A percentile compares a stretch with the other conserved stretches of the same genome.
Conservation (phyloP, 2,888 invertebrate genomes). For the Drosophila macrospina region DNA sequence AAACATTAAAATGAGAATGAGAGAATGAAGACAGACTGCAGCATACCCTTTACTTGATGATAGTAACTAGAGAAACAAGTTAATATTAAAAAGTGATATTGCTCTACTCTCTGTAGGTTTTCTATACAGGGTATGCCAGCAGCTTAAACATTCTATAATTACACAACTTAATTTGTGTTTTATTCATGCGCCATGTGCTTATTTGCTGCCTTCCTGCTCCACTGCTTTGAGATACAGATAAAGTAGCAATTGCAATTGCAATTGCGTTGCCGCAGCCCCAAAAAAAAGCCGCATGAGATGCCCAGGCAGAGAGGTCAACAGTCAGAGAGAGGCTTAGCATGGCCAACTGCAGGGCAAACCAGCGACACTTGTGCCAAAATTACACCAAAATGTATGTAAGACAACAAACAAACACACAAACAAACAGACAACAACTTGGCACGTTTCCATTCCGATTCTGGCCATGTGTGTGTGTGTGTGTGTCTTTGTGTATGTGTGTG, state of each 20-base stretch:
- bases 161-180: constrained; percentile 51
- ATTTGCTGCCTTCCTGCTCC: constrained; percentile 6
- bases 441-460: constrained; percentile 75
- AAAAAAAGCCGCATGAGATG: constrained; percentile 1
- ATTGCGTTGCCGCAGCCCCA: neutral
- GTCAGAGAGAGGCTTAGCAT: constrained; percentile 36
- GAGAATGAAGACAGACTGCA: no score
- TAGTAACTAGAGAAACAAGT: no score
- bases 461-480: constrained; percentile 54
- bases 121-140: constrained; percentile 26
- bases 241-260: constrained; percentile 3
- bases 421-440: constrained; percentile 65
- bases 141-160: constrained; percentile 54
- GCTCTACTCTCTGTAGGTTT: no score
- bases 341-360: constrained; percentile 32
- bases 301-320: constrained; percentile 47
- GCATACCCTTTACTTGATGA: neutral
- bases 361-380: constrained; percentile 75
- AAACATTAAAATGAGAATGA: neutral
- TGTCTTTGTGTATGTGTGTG: constrained; percentile 23
- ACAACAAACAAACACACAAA: constrained; percentile 29
- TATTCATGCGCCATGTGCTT: constrained; percentile 32
- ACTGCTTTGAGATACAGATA: constrained; percentile 4
- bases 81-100: no score
- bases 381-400: constrained; percentile 50